Conservation (phyloP, 2,113 vertebrate genomes). For the Malurus elegans region DNA sequence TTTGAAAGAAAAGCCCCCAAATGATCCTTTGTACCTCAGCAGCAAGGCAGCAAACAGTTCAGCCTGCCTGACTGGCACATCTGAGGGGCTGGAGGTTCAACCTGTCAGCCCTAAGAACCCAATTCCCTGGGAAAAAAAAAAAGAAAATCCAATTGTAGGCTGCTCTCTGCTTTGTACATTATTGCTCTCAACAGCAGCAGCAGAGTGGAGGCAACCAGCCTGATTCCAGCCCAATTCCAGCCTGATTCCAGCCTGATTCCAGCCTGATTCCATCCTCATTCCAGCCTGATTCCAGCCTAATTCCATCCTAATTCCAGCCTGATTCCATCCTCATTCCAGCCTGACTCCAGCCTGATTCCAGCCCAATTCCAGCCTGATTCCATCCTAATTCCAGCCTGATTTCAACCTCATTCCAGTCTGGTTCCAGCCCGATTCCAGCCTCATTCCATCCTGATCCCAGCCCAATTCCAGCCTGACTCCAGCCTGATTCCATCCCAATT, state of each 20-base stretch:
- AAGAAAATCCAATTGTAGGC: not conserved
- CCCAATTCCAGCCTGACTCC: not conserved
- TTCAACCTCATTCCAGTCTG: not conserved
- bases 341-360: not conserved
- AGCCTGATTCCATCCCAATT: not conserved
- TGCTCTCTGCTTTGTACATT: slow-evolving; percentile 11
- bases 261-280: not conserved
- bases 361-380: not conserved
- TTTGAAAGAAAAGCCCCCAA: not conserved
- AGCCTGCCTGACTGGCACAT: slow-evolving; percentile 12
- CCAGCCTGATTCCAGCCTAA: not conserved
- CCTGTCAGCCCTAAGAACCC: slow-evolving; percentile 46
- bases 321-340: not conserved
- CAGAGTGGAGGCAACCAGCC: not conserved
- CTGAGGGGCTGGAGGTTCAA: not conserved
- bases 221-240: not conserved
- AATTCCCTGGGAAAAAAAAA: not conserved
- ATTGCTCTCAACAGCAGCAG: slow-evolving; percentile 1
- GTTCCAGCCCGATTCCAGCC: not conserved
- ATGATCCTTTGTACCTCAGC: not conserved
- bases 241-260: not conserved
- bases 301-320: not conserved
- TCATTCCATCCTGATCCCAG: not conserved
- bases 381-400: not conserved
- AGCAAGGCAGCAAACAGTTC: slow-evolving; percentile 30